phyloP scores from a whole-genome alignment of 2,888 invertebrate species.

The Hydriomena furcata region DNA sequence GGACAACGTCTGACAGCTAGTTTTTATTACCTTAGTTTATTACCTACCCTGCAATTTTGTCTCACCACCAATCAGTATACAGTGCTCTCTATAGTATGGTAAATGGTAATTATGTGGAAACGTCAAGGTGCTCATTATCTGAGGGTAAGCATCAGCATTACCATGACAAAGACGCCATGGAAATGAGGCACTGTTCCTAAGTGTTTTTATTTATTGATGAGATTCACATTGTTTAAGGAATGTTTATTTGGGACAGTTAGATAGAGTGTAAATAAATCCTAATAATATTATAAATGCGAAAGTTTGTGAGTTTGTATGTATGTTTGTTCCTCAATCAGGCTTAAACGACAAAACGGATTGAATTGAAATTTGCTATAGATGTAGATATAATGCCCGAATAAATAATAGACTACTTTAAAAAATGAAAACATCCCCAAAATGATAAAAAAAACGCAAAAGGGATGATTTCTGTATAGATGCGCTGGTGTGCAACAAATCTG shows the following conservation, averaged over 20 bases:
- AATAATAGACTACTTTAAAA: no score
- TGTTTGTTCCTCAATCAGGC: not conserved
- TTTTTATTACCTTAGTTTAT: no score
- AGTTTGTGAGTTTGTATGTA: not conserved
- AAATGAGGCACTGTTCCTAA: conserved; percentile 27
- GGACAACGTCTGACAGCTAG: no score
- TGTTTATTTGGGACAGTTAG: not conserved
- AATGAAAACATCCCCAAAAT: no score
- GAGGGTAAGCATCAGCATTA: conserved; percentile 32
- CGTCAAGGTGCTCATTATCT: conserved; percentile 46
- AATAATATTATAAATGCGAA: not conserved
- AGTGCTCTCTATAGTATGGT: conserved; percentile 25
- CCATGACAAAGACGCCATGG: conserved; percentile 37
- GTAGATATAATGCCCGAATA: no score
- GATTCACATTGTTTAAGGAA: conserved; percentile 8
- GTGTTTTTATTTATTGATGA: conserved; percentile 24
- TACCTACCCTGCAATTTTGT: not conserved
- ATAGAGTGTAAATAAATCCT: no score
- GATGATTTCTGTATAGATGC: no score
- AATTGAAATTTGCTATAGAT: not conserved
- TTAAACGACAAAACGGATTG: not conserved
- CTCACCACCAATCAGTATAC: conserved; percentile 2
- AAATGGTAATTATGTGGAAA: conserved; percentile 43
- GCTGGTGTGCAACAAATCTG: no score
- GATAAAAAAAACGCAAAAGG: no score